Conservation (phyloP, 2,797 vertebrate species). For the Oophaga sylvatica region DNA sequence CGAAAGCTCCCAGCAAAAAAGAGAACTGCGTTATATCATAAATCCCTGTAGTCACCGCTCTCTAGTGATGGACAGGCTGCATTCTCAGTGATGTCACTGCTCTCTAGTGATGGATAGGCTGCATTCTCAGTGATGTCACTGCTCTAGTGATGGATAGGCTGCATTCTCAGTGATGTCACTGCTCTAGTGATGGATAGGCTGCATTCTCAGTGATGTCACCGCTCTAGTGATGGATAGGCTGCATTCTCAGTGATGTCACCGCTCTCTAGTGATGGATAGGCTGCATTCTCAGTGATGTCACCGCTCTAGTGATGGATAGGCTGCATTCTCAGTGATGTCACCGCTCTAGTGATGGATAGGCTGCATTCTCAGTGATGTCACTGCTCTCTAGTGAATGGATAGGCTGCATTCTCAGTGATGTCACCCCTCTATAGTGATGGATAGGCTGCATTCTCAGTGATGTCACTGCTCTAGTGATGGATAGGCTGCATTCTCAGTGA, state of each 20-base stretch:
- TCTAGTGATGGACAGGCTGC: not conserved
- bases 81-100: not conserved
- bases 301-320: not conserved
- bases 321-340: not conserved
- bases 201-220: not conserved
- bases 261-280: not conserved
- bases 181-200: not conserved
- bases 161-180: not conserved
- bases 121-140: not conserved
- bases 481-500: not conserved
- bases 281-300: not conserved
- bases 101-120: not conserved
- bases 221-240: not conserved
- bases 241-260: not conserved
- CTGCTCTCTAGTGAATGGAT: not conserved
- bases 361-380: not conserved
- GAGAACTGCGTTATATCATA: not conserved
- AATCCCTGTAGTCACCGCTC: not conserved
- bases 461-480: not conserved
- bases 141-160: slow-evolving; percentile 3
- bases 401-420: not conserved
- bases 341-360: not conserved
- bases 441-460: not conserved
- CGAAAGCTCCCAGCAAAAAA: not conserved
- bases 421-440: not conserved